A percentile compares a stretch with the other conserved stretches of the same genome.
Evolutionary conservation across 2,888 invertebrate genomes (phyloP).

Genomic region (Nemotelus nigrinus): DNA sequence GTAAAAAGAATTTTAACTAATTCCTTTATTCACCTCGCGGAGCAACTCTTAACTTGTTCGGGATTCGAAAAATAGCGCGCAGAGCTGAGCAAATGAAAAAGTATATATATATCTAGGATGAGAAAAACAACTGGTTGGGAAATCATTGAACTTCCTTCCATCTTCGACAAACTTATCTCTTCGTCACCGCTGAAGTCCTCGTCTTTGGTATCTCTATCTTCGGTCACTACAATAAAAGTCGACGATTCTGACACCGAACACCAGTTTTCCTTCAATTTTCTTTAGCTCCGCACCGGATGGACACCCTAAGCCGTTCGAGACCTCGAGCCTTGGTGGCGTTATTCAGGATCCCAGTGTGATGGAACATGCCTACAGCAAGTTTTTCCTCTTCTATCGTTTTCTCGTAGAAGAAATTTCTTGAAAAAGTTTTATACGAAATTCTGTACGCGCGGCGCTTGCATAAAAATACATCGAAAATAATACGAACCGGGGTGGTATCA

Average conservation of each 20-base stretch:
- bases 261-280: not conserved
- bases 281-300: not conserved
- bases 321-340: not conserved
- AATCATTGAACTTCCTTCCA: constrained; percentile 3
- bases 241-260: not conserved
- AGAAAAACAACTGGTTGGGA: not conserved
- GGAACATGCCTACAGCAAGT: constrained; percentile 10
- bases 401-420: not conserved
- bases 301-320: too few relatives aligned
- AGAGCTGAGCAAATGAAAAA: too few relatives aligned
- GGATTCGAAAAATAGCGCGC: not conserved
- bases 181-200: not conserved
- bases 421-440: constrained; percentile 32
- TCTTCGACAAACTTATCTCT: constrained; percentile 6
- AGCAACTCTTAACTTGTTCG: constrained; percentile 17
- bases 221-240: constrained; percentile 29
- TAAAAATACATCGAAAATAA: not conserved
- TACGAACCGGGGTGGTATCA: too few relatives aligned
- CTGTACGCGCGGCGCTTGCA: not conserved
- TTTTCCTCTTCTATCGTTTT: constrained; percentile 1
- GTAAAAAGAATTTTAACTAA: constrained; percentile 31
- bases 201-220: not conserved
- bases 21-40: constrained; percentile 14
- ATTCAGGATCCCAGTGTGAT: not conserved
- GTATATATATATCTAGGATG: too few relatives aligned